Conservation (phyloP, 2,888 invertebrate genomes). For the Synanthedon formicaeformis region DNA sequence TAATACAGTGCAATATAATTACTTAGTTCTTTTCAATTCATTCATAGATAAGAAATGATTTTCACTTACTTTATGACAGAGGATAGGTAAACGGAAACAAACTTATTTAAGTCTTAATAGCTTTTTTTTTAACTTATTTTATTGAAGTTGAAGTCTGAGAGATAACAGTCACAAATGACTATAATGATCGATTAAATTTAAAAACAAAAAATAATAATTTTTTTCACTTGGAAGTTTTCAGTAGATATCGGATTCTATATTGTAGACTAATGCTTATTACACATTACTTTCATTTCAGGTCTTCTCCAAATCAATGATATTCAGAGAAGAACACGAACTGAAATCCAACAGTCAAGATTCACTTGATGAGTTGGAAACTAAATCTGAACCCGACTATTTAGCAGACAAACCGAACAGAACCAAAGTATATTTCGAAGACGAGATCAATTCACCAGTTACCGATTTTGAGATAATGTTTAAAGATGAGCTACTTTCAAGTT, state of each 20-base stretch:
- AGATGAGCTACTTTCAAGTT: slow-evolving; percentile 49
- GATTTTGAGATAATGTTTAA: slow-evolving; percentile 69
- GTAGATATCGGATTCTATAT: neutral
- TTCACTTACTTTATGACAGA: too few relatives aligned
- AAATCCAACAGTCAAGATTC: slow-evolving; percentile 40
- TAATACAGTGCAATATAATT: too few relatives aligned
- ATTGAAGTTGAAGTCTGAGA: too few relatives aligned
- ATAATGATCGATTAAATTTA: too few relatives aligned
- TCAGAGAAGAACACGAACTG: slow-evolving; percentile 56
- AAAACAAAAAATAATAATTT: too few relatives aligned
- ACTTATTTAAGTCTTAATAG: too few relatives aligned
- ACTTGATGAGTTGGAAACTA: slow-evolving; percentile 54
- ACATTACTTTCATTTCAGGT: slow-evolving; percentile 36
- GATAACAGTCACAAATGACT: too few relatives aligned
- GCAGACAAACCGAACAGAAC: slow-evolving; percentile 55
- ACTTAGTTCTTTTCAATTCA: too few relatives aligned
- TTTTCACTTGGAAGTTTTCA: too few relatives aligned
- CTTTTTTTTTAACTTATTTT: too few relatives aligned
- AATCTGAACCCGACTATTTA: slow-evolving; percentile 55
- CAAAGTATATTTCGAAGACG: slow-evolving; percentile 64
- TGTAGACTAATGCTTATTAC: neutral
- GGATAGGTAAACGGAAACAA: too few relatives aligned
- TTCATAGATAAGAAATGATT: too few relatives aligned
- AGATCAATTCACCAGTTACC: slow-evolving; percentile 59
- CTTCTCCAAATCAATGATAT: slow-evolving; percentile 64